Evolutionary conservation across 1,140 invertebrate species (phyloP).

Genomic region (Ceratosolen solmsi): DNA sequence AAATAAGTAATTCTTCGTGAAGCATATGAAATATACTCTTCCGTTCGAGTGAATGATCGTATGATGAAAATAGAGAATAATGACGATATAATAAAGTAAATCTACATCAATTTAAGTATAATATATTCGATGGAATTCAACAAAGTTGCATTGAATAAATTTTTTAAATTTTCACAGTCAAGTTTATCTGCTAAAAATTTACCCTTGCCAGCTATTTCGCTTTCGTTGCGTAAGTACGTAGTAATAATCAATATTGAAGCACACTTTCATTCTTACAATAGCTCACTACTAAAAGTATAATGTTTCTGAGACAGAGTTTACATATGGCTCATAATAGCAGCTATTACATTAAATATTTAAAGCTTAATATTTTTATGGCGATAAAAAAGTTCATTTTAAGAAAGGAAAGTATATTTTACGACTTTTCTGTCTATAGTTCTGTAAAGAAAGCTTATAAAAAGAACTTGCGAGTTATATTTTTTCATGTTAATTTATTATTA

Average conservation of each 20-base stretch:
- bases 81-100: no score
- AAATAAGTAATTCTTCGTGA: no score
- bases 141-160: no score
- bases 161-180: background rate
- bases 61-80: no score
- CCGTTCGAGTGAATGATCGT: no score
- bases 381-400: background rate
- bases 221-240: constrained; percentile 16
- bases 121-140: no score
- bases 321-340: background rate
- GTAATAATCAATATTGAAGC: constrained; percentile 32
- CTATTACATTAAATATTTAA: background rate
- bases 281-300: background rate
- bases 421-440: background rate
- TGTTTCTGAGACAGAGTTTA: background rate
- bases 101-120: no score
- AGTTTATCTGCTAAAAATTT: background rate
- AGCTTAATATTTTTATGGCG: background rate
- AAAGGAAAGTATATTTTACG: background rate
- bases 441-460: background rate
- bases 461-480: no score
- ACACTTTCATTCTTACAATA: constrained; percentile 10
- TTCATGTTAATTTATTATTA: no score
- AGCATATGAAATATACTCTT: no score
- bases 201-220: background rate